Base-by-base conservation (phyloP, 2,113 vertebrate species). In the Fukomys damarensis region DNA sequence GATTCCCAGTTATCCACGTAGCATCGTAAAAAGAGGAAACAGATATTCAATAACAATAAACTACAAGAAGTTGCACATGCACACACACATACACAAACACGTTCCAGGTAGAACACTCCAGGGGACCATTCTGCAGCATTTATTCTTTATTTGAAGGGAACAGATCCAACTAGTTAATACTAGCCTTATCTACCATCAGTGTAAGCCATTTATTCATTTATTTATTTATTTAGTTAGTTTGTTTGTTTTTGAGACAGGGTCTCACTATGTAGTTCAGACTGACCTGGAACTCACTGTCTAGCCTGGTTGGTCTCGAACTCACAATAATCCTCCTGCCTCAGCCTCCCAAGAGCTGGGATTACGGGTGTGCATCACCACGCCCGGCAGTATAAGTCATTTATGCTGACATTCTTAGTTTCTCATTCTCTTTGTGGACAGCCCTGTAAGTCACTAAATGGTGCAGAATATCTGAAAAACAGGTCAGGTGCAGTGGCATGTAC, bases 161-260 rank as follows among this genome's bases (percentile, higher is more conserved):
- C 74, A 84, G 85, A 89, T 84, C 63, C 72, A 86, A 96, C 13
- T 76, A 90, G 43, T 6, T 46, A 86, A 10, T 66, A n/a, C 26
- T 32, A 87, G 8, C 22, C 22, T 63, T 38, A 4, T 52, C 32
- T 14, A 30, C 49, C 66, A 66, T 70, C 14, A 68, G 41, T 84
- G 82, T 52, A 85, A 58, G 9, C n/a, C n/a, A n/a, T n/a, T n/a
- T n/a, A n/a, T n/a, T n/a, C n/a, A n/a, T n/a, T n/a, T n/a, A n/a
- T n/a, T n/a, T n/a, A n/a, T n/a, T n/a, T n/a, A n/a, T n/a, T n/a
- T n/a, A n/a, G n/a, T n/a, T n/a, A n/a, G n/a, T n/a, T n/a, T n/a
- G n/a, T n/a, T n/a, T n/a, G n/a, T n/a, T n/a, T n/a, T n/a, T n/a
- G n/a, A n/a, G n/a, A n/a, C n/a, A n/a, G n/a, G n/a, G n/a, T n/a